phyloP scores from a whole-genome alignment of 2,113 vertebrate genomes.

The Aspidoscelis tigris region DNA sequence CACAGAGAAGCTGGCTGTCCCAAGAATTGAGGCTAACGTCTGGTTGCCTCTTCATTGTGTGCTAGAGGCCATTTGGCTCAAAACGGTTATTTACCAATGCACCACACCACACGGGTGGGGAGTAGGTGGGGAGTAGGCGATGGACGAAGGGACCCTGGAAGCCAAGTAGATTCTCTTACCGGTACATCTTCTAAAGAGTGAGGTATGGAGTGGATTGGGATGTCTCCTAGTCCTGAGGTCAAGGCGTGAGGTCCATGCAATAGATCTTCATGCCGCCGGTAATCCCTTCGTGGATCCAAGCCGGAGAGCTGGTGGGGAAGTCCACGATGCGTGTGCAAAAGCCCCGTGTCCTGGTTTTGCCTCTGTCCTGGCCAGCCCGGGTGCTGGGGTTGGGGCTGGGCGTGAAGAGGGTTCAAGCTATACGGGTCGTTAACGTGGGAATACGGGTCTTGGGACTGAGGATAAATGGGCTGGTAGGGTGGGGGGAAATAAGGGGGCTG shows the following conservation, averaged over 20 bases:
- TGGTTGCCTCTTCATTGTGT: not conserved
- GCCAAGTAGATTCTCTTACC: slow-evolving; percentile 77
- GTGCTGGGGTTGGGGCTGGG: slow-evolving; percentile 94
- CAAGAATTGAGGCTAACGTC: not conserved
- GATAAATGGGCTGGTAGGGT: slow-evolving; percentile 96
- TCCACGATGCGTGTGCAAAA: slow-evolving; percentile 94
- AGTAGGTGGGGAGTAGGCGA: no score
- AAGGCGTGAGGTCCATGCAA: slow-evolving; percentile 94
- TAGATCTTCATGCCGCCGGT: slow-evolving; percentile 93
- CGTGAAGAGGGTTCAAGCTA: slow-evolving; percentile 95
- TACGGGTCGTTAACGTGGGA: slow-evolving; percentile 99
- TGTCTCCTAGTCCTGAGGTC: slow-evolving; percentile 91
- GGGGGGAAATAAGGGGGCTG: slow-evolving; percentile 95
- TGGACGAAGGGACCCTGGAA: no score
- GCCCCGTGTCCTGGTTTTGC: slow-evolving; percentile 92
- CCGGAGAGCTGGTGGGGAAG: slow-evolving; percentile 94
- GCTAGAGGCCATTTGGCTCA: not conserved
- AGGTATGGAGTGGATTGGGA: slow-evolving; percentile 95
- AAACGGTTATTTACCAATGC: not conserved
- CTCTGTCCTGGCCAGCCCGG: slow-evolving; percentile 97
- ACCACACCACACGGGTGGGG: not conserved
- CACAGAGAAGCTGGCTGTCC: not conserved
- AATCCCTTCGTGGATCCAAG: slow-evolving; percentile 89
- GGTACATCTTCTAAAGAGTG: slow-evolving; percentile 97
- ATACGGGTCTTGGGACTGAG: slow-evolving; percentile 98